Base-by-base conservation (phyloP, 2,888 invertebrate species). In the Coelopa pilipes region DNA sequence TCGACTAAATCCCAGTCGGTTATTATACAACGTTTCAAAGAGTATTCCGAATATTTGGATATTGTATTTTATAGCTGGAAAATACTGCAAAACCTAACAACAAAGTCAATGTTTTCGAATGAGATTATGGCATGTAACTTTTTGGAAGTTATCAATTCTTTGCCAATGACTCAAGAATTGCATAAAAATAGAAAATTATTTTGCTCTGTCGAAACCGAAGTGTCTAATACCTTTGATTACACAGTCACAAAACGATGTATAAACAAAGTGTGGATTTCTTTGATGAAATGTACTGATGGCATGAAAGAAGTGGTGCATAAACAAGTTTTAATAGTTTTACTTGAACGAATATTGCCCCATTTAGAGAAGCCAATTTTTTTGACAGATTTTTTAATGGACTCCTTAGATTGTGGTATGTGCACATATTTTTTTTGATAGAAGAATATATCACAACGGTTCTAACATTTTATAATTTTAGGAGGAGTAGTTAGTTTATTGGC, bases 351-450 rank as follows among this genome's bases (percentile, higher is more conserved):
- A 45, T 90, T 98, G 89, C 92, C 93, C 19, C 91, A 95, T 86
- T 89, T 98, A 79, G 90, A 92, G 55, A 92, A 93, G 81, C 97
- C 98, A 12, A 89, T 96, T 72, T 89, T 94, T 76, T 90, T 97
- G 80, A 96, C 96, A 1, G 98, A 98, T 86, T 97, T 97, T 88
- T 90, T 98, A 24, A 95, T 96, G 90, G 93, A 96, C 82, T 95
- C 96, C 1, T 91, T 97, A 78, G 94, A 96, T 83, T 90, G 93
- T 65, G 94, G 94, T 92, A 84, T 83, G 77, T 70, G 13, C 9
- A n/a, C 57, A 15, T 21, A 17, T 66, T 3, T n/a, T n/a, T n/a
- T n/a, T n/a, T n/a, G n/a, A 34, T 34, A 34, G 7, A 1, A 15
- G 1, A 13, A 12, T 17, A 17, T 17, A 47, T 17, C 19, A 9